Evolutionary conservation across 1,140 invertebrate species (phyloP).

Genomic region (Drosophila santomea): DNA sequence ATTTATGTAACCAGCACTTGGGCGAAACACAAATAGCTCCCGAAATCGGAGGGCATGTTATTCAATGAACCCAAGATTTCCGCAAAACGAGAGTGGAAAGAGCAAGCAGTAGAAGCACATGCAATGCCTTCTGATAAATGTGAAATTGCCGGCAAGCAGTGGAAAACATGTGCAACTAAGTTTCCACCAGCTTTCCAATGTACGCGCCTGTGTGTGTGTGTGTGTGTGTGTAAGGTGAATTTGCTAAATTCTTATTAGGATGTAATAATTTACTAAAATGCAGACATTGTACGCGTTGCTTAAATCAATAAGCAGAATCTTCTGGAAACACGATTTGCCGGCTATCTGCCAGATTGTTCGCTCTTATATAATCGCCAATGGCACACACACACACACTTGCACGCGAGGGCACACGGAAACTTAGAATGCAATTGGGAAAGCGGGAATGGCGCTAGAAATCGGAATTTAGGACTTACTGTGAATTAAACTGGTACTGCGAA

Average conservation of each 20-base stretch:
- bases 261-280: background rate
- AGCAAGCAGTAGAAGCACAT: slow-evolving; percentile 12
- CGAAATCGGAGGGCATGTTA: slow-evolving; percentile 31
- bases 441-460: background rate
- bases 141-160: slow-evolving; percentile 53
- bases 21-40: slow-evolving; percentile 1
- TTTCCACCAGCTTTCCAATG: slow-evolving; percentile 5
- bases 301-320: slow-evolving; percentile 46
- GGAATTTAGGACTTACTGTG: slow-evolving; percentile 55
- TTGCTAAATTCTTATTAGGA: background rate
- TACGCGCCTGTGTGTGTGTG: background rate
- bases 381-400: slow-evolving; percentile 4
- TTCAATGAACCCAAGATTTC: slow-evolving; percentile 41
- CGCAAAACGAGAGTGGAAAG: background rate
- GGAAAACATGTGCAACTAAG: slow-evolving; percentile 59
- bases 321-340: slow-evolving; percentile 57
- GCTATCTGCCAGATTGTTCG: slow-evolving; percentile 32
- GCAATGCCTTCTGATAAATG: slow-evolving; percentile 29
- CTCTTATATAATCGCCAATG: slow-evolving; percentile 59
- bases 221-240: background rate
- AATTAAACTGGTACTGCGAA: slow-evolving; percentile 39
- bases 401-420: too few relatives aligned
- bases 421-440: slow-evolving; percentile 14
- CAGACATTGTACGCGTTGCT: slow-evolving; percentile 6
- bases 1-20: slow-evolving; percentile 63